These are phyloP conservation scores for Cremastinae sp. DNA, from an alignment of 2,888 invertebrate species.

Conservation along the genomic window DNA sequence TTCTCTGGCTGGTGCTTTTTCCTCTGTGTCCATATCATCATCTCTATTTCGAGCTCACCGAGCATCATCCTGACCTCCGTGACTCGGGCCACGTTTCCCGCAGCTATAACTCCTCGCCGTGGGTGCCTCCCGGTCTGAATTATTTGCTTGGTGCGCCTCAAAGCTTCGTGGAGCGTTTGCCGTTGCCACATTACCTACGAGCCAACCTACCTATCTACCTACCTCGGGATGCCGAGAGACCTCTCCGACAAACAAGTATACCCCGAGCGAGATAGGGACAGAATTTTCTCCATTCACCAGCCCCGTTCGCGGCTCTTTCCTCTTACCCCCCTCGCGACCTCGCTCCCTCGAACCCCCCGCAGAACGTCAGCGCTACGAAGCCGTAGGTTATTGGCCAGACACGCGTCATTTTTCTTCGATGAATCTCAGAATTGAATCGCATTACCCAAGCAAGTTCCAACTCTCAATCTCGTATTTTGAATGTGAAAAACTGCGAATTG, in stretches of 20 bases:
- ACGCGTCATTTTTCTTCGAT: slow-evolving; percentile 21
- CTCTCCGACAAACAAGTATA: not conserved
- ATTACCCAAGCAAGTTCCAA: slow-evolving; percentile 9
- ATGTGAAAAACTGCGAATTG: not conserved
- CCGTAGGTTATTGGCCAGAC: slow-evolving; percentile 40
- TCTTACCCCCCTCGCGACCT: not conserved
- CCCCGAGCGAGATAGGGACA: slow-evolving; percentile 41
- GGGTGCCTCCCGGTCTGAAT: slow-evolving; percentile 67
- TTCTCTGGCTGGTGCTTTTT: slow-evolving; percentile 1
- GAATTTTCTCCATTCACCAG: slow-evolving; percentile 24
- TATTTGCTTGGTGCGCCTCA: slow-evolving; percentile 72
- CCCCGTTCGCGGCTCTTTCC: not conserved
- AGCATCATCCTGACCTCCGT: slow-evolving; percentile 52
- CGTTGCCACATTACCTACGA: slow-evolving; percentile 66
- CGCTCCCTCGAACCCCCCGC: not conserved
- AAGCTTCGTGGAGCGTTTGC: slow-evolving; percentile 68
- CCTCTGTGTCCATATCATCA: slow-evolving; percentile 32
- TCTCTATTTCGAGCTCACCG: slow-evolving; percentile 50
- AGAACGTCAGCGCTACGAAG: slow-evolving; percentile 29
- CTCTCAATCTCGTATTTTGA: slow-evolving; percentile 15
- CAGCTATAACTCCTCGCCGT: slow-evolving; percentile 63
- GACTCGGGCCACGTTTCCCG: slow-evolving; percentile 51
- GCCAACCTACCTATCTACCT: slow-evolving; percentile 19
- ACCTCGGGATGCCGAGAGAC: slow-evolving; percentile 11
- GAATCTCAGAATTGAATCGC: slow-evolving; percentile 28